Evolutionary conservation across 2,113 vertebrate species (phyloP), one percentile per base, ranked within the genome.

Genomic region (Neolamprologus sp.): DNA sequence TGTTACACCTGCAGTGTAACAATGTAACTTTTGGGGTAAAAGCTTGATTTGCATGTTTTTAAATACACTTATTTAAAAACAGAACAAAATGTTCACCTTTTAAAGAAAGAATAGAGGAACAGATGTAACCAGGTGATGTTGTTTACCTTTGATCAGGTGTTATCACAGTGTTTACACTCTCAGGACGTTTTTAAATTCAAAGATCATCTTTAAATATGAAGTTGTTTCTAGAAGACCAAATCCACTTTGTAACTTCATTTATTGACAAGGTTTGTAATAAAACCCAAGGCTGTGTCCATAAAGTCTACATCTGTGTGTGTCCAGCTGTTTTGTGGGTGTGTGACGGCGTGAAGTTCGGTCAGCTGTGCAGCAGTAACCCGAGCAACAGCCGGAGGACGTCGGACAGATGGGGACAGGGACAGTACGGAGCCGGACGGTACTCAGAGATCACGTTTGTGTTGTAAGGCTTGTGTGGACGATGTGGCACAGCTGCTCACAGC

Each of bases 361-460:
- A 54, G 87, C 86, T 94, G 28, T 94, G 93, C 37, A 10, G 9
- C 1, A 89, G 93, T 49, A 93, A 93, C 86, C 7, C 86, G 2
- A 2, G 0, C 23, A 94, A 94, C 89, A 51, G 2, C 3, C 55
- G 31, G 9, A 88, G 92, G 79, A 85, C 28, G 1, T 53, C 14
- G 0, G 93, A 94, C 81, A 2, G 1, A 2, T 85, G 47, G 49
- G 93, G 93, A 17, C 5, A 49, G 3, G 93, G 93, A 63, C 40
- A 73, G 14, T 93, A 89, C 4, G 88, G 91, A 84, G 92, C 86
- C 81, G 0, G 40, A 21, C 54, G 89, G 91, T 94, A 53, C 71
- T 28, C 23, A 17, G 42, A 31, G 42, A 89, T 87, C 45, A 33
- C 23, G 17, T n/a, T 35, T 75, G 42, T 45, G 37, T 75, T 47